Evolutionary conservation across 1,140 invertebrate genomes (phyloP), one percentile per base, ranked within the genome.

Genomic region (Brachionus rubens): DNA sequence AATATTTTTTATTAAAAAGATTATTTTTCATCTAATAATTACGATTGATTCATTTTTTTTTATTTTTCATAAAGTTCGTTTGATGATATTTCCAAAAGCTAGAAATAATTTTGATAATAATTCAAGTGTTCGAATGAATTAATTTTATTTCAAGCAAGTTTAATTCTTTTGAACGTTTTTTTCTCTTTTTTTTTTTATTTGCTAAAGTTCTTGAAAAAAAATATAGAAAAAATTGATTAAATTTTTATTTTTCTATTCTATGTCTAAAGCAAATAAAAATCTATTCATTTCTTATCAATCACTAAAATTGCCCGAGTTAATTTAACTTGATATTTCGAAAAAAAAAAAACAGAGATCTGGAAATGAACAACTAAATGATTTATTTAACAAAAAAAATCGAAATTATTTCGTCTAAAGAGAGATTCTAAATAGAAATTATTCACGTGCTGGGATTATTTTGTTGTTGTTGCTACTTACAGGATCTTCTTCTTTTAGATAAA

Each of bases 311-410:
- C 54, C 36, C 54, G 36, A 59, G 4, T 36, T 30, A 36, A 59
- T 59, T 54, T 28, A 24, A 54, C 33, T 59, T 59, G 54, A 59
- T 59, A 59, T 59, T 59, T 59, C 33, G 28, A 59, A 59, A 14
- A 36, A 36, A 16, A 28, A 33, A 16, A 59, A 59, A 14, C n/a
- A n/a, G 10, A 28, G 54, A 59, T 59, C 54, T 59, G 54, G 54
- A 59, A 59, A 59, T 59, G 52, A 24, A 54, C 52, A 54, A 59
- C 28, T 19, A 59, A 59, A 59, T 59, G 54, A 59, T 59, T 59
- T 59, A 59, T 59, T 59, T 59, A 33, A 59, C 36, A 33, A n/a
- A 5, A 3, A 3, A 59, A 33, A 33, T 59, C 36, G 28, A 59
- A 59, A 36, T 59, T 14, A 28, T 33, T 30, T 59, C 3, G 28